Conservation (phyloP, 2,888 invertebrate species). For the Pilophorus perplexus region DNA sequence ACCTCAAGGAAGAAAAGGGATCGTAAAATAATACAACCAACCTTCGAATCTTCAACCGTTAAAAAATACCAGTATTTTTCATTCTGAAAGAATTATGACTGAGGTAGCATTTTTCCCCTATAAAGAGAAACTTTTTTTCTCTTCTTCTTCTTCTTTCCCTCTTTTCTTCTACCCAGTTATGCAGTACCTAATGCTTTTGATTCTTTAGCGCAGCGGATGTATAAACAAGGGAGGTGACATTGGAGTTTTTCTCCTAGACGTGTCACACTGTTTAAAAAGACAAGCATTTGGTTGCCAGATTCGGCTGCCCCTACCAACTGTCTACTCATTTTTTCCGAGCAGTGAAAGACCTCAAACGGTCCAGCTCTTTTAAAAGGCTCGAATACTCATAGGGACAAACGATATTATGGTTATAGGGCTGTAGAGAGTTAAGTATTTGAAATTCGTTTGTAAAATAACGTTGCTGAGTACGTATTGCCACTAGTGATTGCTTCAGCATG, state of each 20-base stretch:
- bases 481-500: no score
- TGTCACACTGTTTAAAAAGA: neutral
- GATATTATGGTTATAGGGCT: no score
- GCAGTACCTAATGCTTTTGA: slow-evolving; percentile 1
- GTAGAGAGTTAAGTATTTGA: no score
- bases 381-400: no score
- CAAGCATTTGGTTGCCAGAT: slow-evolving; percentile 29
- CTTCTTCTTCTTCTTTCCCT: no score
- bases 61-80: slow-evolving; percentile 15
- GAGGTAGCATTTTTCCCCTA: neutral
- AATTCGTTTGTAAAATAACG: no score
- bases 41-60: neutral
- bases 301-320: slow-evolving; percentile 24
- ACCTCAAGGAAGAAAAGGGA: neutral
- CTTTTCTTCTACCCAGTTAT: no score
- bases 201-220: slow-evolving; percentile 8
- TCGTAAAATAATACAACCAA: slow-evolving; percentile 17
- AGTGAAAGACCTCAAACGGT: no score
- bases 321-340: no score
- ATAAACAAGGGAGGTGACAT: slow-evolving; percentile 18
- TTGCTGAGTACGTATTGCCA: no score
- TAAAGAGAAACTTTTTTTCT: neutral
- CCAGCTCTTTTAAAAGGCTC: no score
- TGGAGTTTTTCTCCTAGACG: neutral
- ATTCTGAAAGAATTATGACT: slow-evolving; percentile 20